These are phyloP conservation scores for Drosophila siamana DNA, from an alignment of 2,888 invertebrate species.

Conservation along the genomic window DNA sequence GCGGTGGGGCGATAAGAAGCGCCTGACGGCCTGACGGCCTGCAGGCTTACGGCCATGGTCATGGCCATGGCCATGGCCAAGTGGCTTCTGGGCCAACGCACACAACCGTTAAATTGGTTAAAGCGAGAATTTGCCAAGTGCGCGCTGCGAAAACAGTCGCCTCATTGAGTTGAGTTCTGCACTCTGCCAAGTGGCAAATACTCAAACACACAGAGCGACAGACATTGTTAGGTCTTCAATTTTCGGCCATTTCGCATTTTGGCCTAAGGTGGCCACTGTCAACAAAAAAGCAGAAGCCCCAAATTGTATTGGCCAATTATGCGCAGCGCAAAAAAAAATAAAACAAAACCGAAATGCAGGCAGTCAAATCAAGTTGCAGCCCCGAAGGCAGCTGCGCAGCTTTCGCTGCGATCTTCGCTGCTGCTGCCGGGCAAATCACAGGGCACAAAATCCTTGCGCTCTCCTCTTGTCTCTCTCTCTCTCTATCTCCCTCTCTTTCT, in stretches of 20 bases:
- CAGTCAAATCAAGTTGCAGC: constrained; percentile 16
- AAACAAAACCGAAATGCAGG: no score
- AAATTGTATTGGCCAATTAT: constrained; percentile 29
- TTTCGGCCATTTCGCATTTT: constrained; percentile 4
- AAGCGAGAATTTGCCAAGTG: constrained; percentile 70
- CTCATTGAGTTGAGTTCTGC: no score
- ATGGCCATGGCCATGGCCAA: no score
- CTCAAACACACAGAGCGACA: no score
- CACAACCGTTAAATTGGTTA: constrained; percentile 74
- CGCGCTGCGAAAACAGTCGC: background rate
- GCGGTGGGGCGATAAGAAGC: constrained; percentile 68
- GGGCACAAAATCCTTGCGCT: background rate
- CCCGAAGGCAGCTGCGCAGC: constrained; percentile 35
- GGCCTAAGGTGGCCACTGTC: background rate
- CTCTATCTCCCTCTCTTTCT: constrained; percentile 5
- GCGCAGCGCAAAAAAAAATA: background rate
- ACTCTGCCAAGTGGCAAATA: no score
- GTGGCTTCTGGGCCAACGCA: constrained; percentile 18
- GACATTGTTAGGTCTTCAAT: no score
- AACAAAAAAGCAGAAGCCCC: background rate
- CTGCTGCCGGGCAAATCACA: constrained; percentile 51
- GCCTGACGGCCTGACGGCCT: no score
- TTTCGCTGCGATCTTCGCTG: constrained; percentile 46
- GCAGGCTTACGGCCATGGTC: no score
- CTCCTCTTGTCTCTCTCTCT: background rate